Evolutionary conservation across 92 coral and sea anemone species (phyloP).

Genomic region (Phenganax marumi): DNA sequence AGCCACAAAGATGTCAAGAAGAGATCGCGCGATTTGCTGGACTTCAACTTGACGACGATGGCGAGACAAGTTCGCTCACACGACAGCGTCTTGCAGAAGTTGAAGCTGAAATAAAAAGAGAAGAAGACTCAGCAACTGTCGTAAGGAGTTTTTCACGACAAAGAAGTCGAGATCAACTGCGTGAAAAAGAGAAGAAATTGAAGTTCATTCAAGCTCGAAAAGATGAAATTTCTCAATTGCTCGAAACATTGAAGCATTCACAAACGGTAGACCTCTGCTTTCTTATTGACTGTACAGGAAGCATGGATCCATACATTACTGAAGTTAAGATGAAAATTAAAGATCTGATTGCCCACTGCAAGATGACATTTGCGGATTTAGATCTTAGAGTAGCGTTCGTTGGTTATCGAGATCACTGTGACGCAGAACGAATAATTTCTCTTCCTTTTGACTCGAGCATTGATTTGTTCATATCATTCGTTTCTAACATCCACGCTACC

Average conservation of each 20-base stretch:
- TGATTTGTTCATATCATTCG: slow-evolving; percentile 23
- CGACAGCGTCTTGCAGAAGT: slow-evolving; percentile 36
- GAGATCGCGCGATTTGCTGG: slow-evolving; percentile 35
- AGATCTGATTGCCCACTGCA: slow-evolving; percentile 23
- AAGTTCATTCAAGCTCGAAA: slow-evolving; percentile 24
- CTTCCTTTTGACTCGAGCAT: slow-evolving; percentile 6
- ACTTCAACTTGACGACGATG: slow-evolving; percentile 3
- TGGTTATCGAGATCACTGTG: slow-evolving; percentile 40
- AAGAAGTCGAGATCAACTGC: background rate
- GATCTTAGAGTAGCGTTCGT: slow-evolving; percentile 40
- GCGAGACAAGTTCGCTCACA: slow-evolving; percentile 36
- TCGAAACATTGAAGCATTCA: slow-evolving; percentile 26
- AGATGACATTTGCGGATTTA: slow-evolving; percentile 29
- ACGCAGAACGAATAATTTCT: slow-evolving; percentile 2
- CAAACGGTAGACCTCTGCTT: slow-evolving; percentile 48
- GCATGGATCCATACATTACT: slow-evolving; percentile 30
- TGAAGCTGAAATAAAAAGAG: slow-evolving; percentile 30
- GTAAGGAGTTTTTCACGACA: slow-evolving; percentile 9
- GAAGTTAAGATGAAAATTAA: slow-evolving; percentile 34
- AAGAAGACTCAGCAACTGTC: slow-evolving; percentile 36
- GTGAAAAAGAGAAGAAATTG: slow-evolving; percentile 29
- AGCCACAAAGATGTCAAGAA: slow-evolving; percentile 40
- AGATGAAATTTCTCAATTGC: slow-evolving; percentile 17
- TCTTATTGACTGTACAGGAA: slow-evolving; percentile 45
- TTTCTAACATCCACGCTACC: slow-evolving; percentile 6